phyloP scores from a whole-genome alignment of 2,113 vertebrate genomes.

The Notarius quadriscutis region DNA sequence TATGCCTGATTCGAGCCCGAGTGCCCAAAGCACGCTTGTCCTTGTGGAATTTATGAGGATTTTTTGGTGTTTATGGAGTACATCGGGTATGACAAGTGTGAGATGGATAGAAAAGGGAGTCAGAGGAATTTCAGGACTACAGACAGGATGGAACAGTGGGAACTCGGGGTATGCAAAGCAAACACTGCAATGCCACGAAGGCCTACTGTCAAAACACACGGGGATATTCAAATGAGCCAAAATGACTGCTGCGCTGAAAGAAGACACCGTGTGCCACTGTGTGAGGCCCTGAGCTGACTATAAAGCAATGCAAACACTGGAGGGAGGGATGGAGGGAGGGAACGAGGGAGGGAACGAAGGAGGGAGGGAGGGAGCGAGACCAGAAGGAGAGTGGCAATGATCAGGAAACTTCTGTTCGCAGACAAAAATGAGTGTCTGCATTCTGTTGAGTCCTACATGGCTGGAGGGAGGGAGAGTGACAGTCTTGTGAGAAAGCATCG shows the following conservation, averaged over 20 bases:
- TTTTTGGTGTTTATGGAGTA: not conserved
- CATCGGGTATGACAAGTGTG: slow-evolving; percentile 31
- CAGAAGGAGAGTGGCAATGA: slow-evolving; percentile 22
- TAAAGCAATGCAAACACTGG: slow-evolving; percentile 22
- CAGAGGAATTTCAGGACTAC: slow-evolving; percentile 33
- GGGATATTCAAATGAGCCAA: slow-evolving; percentile 25
- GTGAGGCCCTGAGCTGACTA: slow-evolving; percentile 13
- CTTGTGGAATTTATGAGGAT: slow-evolving; percentile 18
- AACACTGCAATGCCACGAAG: slow-evolving; percentile 15
- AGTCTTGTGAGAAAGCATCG: slow-evolving; percentile 40
- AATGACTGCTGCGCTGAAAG: slow-evolving; percentile 24
- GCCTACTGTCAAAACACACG: slow-evolving; percentile 26
- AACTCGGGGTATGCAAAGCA: slow-evolving; percentile 17
- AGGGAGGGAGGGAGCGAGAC: not conserved
- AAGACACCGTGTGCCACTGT: slow-evolving; percentile 3
- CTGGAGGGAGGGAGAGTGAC: slow-evolving; percentile 43
- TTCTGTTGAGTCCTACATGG: slow-evolving; percentile 37
- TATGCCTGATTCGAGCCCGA: not conserved
- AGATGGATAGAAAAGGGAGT: slow-evolving; percentile 9
- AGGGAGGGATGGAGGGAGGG: not conserved
- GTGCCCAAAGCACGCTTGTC: slow-evolving; percentile 33
- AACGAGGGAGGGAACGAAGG: not conserved
- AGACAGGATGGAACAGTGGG: slow-evolving; percentile 27
- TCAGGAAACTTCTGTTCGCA: slow-evolving; percentile 37
- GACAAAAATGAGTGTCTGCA: slow-evolving; percentile 34